Base-by-base conservation (phyloP, 53 echinoderm and acorn worm genomes). In the Crossaster papposus region DNA sequence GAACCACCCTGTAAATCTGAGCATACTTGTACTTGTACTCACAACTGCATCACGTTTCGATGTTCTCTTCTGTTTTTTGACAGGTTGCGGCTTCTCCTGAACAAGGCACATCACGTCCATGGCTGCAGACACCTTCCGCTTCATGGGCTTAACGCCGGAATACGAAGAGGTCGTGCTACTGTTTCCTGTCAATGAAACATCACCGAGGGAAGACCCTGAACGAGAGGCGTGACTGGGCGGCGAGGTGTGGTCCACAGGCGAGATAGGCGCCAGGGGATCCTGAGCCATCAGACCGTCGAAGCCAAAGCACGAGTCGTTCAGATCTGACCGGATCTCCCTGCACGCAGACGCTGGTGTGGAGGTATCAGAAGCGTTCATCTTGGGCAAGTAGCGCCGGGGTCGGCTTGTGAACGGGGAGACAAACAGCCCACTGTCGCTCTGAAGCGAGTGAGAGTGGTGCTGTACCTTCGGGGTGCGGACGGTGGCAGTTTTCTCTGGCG, bases 301-400 rank as follows among this genome's bases (percentile, higher is more conserved):
- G 53, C 99, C 99, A 83, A 99, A 99, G 64, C 94, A 94, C 11
- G 95, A 95, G 64, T 97, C 97, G 55, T 95, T 90, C 54, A 92
- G 72, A 34, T 94, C 94, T 5, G 90, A 79, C 54, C 88, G 90
- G 68, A 81, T 75, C 64, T 92, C 93, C 35, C 91, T 89, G 3
- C 70, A 78, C 14, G 54, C 83, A 0, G 96, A 96, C 20, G 92
- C 76, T 0, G 99, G 99, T 54, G 99, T 99, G 65, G 99, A 99
- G 23, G 96, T 95, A 77, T 96, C 99, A 0, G 99, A 96, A 6
- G 96, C 96, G 30, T 91, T 92, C 71, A 96, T 83, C 79, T 85
- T 90, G 54, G 94, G 95, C 52, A 95, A 77, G 65, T 63, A 30
- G 77, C 53, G 89, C 32, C 89, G 23, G 54, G 72, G 71, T 14